Evolutionary conservation across 2,888 invertebrate species (phyloP).

Genomic region (Melieria omissa): DNA sequence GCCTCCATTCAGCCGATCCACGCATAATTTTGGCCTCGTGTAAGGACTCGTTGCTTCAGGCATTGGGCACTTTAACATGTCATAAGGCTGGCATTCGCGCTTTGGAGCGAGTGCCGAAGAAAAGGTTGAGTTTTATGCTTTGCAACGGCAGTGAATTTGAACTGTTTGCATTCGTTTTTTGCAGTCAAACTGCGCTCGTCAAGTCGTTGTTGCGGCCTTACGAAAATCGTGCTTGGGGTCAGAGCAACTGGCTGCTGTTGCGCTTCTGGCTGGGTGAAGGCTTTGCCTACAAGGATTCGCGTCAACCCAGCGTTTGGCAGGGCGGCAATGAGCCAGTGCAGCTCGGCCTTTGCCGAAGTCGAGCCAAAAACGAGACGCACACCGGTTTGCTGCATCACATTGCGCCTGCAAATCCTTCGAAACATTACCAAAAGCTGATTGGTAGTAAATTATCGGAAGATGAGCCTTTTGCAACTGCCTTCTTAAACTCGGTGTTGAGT

Average conservation of each 20-base stretch:
- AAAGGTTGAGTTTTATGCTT: conserved; percentile 40
- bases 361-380: conserved; percentile 65
- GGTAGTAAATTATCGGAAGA: conserved; percentile 72
- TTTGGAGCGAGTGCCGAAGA: conserved; percentile 74
- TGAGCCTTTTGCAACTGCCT: conserved; percentile 74
- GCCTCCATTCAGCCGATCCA: conserved; percentile 79
- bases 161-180: neutral
- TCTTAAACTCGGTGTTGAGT: conserved; percentile 81
- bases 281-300: conserved; percentile 78
- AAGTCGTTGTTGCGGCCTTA: conserved; percentile 79
- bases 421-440: conserved; percentile 69
- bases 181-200: conserved; percentile 74
- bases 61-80: conserved; percentile 81
- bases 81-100: conserved; percentile 77
- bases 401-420: conserved; percentile 65
- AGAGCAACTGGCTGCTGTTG: conserved; percentile 86
- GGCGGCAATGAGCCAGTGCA: conserved; percentile 64
- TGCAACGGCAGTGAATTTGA: conserved; percentile 55
- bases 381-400: conserved; percentile 65
- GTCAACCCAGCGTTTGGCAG: conserved; percentile 70
- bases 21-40: conserved; percentile 80
- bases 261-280: conserved; percentile 87
- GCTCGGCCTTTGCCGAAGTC: conserved; percentile 61
- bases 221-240: conserved; percentile 85
- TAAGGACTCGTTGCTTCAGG: conserved; percentile 80